phyloP scores from a whole-genome alignment of 30 jellyfish, hydroid and myxozoan genomes.

The Turritopsis rubra region DNA sequence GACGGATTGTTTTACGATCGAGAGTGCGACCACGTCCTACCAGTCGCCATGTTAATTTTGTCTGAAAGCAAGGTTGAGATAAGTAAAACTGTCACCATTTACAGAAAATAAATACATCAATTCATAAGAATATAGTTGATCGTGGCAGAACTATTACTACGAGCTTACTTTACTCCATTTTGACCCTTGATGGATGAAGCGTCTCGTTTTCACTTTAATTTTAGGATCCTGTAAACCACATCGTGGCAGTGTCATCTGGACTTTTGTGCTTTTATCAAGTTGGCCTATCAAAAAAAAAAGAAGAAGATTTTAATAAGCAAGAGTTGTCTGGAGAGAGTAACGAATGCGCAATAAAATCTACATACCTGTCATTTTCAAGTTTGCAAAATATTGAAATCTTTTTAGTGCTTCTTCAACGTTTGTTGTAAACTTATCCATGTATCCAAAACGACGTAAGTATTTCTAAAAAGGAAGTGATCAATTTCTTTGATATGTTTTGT shows the following conservation, averaged over 20 bases:
- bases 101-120: too few species aligned
- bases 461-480: slow-evolving; percentile 41
- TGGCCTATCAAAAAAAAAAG: slow-evolving; percentile 25
- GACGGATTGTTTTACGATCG: slow-evolving; percentile 35
- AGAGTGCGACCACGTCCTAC: slow-evolving; percentile 44
- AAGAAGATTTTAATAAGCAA: too few species aligned
- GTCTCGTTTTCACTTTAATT: slow-evolving; percentile 4
- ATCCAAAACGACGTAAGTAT: slow-evolving; percentile 51
- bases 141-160: too few species aligned
- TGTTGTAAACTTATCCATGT: slow-evolving; percentile 29
- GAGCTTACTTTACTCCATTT: slow-evolving; percentile 47
- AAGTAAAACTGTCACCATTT: not conserved
- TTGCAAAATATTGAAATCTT: slow-evolving; percentile 52
- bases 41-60: slow-evolving; percentile 47
- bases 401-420: slow-evolving; percentile 14
- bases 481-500: too few species aligned
- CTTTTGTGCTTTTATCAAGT: slow-evolving; percentile 40
- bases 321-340: too few species aligned
- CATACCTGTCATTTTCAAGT: slow-evolving; percentile 54
- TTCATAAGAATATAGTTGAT: too few species aligned
- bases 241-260: slow-evolving; percentile 38
- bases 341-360: too few species aligned
- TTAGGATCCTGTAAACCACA: slow-evolving; percentile 56
- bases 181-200: slow-evolving; percentile 61
- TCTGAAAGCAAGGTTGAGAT: not conserved